Evolutionary conservation across 2,797 vertebrate genomes (phyloP).

Genomic region (Pelochelys cantorii): DNA sequence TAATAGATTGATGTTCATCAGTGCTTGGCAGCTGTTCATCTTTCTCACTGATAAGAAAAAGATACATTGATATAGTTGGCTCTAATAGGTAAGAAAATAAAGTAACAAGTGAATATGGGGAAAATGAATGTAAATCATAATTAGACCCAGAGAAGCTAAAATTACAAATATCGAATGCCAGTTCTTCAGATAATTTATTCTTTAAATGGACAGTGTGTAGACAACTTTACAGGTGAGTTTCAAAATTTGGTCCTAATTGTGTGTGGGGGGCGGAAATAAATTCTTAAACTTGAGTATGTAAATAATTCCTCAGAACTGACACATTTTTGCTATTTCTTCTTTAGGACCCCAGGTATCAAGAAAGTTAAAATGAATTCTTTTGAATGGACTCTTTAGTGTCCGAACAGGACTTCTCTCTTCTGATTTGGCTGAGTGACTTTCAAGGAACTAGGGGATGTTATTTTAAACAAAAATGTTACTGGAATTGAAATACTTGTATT

Average conservation of each 20-base stretch:
- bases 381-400: neutral
- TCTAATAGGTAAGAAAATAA: neutral
- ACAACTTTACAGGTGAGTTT: neutral
- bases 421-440: neutral
- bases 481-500: neutral
- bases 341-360: neutral
- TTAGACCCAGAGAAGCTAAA: neutral
- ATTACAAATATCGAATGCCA: neutral
- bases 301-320: neutral
- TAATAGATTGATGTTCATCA: neutral
- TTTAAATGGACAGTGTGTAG: neutral
- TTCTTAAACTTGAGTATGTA: neutral
- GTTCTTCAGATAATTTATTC: neutral
- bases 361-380: neutral
- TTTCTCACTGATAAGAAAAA: neutral
- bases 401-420: neutral
- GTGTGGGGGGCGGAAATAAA: neutral
- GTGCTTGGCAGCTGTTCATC: neutral
- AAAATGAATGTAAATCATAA: neutral
- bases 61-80: neutral
- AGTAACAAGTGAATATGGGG: neutral
- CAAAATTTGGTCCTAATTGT: neutral
- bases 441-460: too few species aligned
- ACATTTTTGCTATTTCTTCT: neutral
- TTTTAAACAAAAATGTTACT: neutral